Evolutionary conservation across 2,888 invertebrate genomes (phyloP), one percentile per base, ranked within the genome.

Genomic region (Ellobium chinense): DNA sequence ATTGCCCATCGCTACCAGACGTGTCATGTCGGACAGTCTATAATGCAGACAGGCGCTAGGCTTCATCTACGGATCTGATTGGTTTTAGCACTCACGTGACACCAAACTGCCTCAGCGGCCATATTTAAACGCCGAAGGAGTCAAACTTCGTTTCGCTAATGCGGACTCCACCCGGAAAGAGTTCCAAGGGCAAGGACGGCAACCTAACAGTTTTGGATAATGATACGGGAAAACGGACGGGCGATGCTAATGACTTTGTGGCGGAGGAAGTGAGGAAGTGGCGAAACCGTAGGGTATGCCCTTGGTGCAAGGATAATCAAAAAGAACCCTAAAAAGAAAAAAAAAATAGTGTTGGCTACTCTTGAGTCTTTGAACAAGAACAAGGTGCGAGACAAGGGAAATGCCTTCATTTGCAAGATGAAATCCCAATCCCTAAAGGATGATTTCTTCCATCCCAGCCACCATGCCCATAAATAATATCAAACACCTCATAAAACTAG

Each of bases 31-130:
- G 46, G 9, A 46, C 46, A 18, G 46, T 7, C 18, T 54, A 34
- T 12, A 3, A 56, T 24, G 56, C 12, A 27, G n/a, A n/a, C 24
- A 14, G 36, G 77, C 36, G 76, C 34, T 37, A 77, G 70, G 58
- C 65, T 81, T 73, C 81, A 78, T 73, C 66, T 65, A 34, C 65
- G 34, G 60, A 39, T 73, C 54, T 78, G 81, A 81, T 81, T 78
- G 78, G 78, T 81, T 81, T 78, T 74, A 72, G 34, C 73, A 62
- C 73, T 58, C 73, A 62, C 76, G 75, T 56, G 66, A 56, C 66
- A 18, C 36, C 39, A 65, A 34, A 27, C 58, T 29, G 56, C 60
- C 58, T 58, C 24, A 5, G 58, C 24, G 66, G 36, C 14, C 54
- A 27, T 39, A 34, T 76, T 62, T 46, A 34, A 39, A 62, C 39